Evolutionary conservation across 2,113 vertebrate species (phyloP), one percentile per base, ranked within the genome.

Genomic region (Salminus brasiliensis): DNA sequence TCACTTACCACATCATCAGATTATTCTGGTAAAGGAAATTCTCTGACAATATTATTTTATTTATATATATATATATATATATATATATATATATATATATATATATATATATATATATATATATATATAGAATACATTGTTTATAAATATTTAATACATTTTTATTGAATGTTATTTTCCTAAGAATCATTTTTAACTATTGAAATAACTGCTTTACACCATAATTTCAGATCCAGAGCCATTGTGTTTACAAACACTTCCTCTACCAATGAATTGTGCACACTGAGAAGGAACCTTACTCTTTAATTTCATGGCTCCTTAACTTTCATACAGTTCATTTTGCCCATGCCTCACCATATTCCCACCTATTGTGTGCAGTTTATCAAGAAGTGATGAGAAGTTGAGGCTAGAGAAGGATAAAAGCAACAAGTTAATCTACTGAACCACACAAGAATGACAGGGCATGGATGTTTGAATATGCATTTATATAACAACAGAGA

Each of bases 231-330:
- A 76, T 79, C 39, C 34, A 32, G 66, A 72, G 57, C 55, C 52
- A 34, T 23, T 52, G 76, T 62, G 59, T 71, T 78, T 78, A 82
- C 80, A 82, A 82, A 82, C 45, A 59, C 41, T 21, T 65, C 81
- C 63, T 77, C 76, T 43, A 70, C 53, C 57, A 65, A 78, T 78
- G 63, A 72, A 55, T 13, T 83, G 76, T 71, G 67, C 41, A 53
- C 39, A 45, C 43, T 36, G 65, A 82, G 55, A 60, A 63, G 49
- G 63, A 70, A 78, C 72, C 87, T 47, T 67, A 76, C 72, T 83
- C 81, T 88, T 90, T 90, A 89, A 92, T 92, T 91, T 92, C 90
- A 92, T 88, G 90, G 86, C 88, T 87, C 88, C 81, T 85, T 90
- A 91, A 77, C 84, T 84, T 82, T 83, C 80, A 87, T 87, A 89